Conservation (phyloP, 2,888 invertebrate genomes). For the Andrena hattorfiana region DNA sequence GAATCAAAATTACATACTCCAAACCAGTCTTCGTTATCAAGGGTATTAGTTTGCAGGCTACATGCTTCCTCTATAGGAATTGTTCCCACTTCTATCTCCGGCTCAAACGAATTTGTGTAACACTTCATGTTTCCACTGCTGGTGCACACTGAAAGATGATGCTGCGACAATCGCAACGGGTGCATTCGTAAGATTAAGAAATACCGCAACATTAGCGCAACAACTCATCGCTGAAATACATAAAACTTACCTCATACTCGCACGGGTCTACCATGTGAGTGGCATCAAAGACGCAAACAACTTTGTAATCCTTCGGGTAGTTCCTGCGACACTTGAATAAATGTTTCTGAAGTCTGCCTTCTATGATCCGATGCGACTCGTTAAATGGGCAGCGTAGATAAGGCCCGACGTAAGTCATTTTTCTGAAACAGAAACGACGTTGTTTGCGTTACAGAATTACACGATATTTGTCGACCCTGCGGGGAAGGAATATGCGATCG, state of each 20-base stretch:
- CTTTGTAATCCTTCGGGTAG: not conserved
- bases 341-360: slow-evolving; percentile 25
- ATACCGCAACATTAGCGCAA: too few relatives aligned
- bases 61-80: not conserved
- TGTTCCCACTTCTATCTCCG: not conserved
- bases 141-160: slow-evolving; percentile 38
- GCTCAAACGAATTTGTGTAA: not conserved
- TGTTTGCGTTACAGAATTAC: not conserved
- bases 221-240: not conserved
- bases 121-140: slow-evolving; percentile 18
- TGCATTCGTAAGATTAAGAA: too few relatives aligned
- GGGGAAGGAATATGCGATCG: too few relatives aligned
- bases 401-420: not conserved
- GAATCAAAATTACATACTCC: slow-evolving; percentile 24
- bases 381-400: slow-evolving; percentile 48
- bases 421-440: not conserved
- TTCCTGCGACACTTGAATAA: slow-evolving; percentile 42
- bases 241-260: slow-evolving; percentile 22
- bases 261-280: slow-evolving; percentile 29
- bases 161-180: slow-evolving; percentile 16
- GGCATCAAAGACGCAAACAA: slow-evolving; percentile 24
- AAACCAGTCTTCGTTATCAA: slow-evolving; percentile 51
- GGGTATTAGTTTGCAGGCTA: fast-evolving
- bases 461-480: too few relatives aligned
- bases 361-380: slow-evolving; percentile 40